Percentiles rank a stretch among this genome's conserved stretches.
Evolutionary conservation across 2,888 invertebrate genomes (phyloP).

Genomic region (Microplitis manilae): DNA sequence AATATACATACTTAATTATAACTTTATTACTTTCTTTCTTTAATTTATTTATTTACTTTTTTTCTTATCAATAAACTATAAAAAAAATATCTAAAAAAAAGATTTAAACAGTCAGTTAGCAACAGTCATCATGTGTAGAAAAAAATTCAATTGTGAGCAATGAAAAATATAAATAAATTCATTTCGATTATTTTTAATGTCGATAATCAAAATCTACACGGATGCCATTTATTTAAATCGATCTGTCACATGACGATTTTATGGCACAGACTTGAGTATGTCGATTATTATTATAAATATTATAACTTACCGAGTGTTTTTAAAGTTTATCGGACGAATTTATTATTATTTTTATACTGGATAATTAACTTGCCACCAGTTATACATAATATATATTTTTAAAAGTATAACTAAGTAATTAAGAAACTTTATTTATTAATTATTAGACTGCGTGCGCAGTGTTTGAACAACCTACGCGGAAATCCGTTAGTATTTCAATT

Average conservation of each 20-base stretch:
- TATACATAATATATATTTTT: not conserved
- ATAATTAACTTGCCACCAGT: not conserved
- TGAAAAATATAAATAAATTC: conserved; percentile 23
- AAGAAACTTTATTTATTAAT: not conserved
- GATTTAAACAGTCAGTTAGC: not conserved
- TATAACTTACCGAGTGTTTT: not conserved
- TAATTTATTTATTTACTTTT: not conserved
- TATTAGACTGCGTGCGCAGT: not conserved
- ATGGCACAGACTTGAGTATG: conserved; percentile 52
- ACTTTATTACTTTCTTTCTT: not conserved
- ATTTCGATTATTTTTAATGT: conserved; percentile 7
- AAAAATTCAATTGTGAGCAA: conserved; percentile 34
- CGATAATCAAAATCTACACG: conserved; percentile 2
- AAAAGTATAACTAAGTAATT: not conserved
- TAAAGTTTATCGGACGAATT: conserved; percentile 16
- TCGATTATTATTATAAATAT: conserved; percentile 14
- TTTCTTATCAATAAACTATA: not conserved
- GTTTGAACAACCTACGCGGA: conserved; percentile 15
- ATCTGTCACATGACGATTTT: conserved; percentile 40
- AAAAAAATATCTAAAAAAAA: not conserved
- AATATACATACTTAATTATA: conserved; percentile 3
- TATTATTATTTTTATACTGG: not conserved
- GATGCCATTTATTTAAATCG: not conserved
- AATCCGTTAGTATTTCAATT: conserved; percentile 24
- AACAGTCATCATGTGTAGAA: conserved; percentile 11